Base-by-base conservation (phyloP, 2,888 invertebrate species). In the Chaetogeoica ovagalla region DNA sequence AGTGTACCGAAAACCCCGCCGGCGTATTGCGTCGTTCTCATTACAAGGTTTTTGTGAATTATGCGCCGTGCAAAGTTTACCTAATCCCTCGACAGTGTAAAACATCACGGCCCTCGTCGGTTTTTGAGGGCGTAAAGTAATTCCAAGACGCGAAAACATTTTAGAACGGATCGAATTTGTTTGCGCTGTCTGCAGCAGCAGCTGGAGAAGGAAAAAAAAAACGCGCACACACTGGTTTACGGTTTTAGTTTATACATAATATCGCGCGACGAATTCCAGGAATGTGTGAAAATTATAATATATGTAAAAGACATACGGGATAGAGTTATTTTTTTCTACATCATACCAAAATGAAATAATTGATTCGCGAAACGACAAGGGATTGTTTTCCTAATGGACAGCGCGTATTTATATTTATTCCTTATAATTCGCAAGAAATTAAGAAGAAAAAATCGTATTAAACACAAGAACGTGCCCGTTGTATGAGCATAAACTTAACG, bases 1-100 rank as follows among this genome's bases (percentile, higher is more conserved):
- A 21, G 21, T 37, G 39, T 4, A 30, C 30, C 77, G 70, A 71
- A 71, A 79, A 71, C 79, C 63, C 23, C 63, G 63, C 23, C 63
- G 63, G 66, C 17, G 69, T 71, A 4, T n/a, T n/a, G n/a, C n/a
- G 63, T 63, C 55, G 71, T 79, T 79, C 79, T 79, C 79, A 79
- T 79, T 79, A 79, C 79, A 71, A 43, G 63, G 79, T 71, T 79
- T 77, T 79, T 79, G 30, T 30, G 79, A 79, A 79, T 79, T 79
- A 79, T 79, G 79, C 71, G 71, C 79, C 79, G 70, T 71, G 62
- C 30, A 30, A 71, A 79, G 79, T 79, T 79, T 71, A 71, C 71
- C 70, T 79, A 79, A 79, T 79, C 79, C 79, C 71, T 55, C 55
- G 79, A 55, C 23, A 79, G 79, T 57, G 79, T 71, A 79, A 79